A percentile compares a stretch with the other conserved stretches of the same genome.
These are phyloP conservation scores for Xenopus borealis DNA, from an alignment of 2,113 vertebrate species.

Conservation along the genomic window DNA sequence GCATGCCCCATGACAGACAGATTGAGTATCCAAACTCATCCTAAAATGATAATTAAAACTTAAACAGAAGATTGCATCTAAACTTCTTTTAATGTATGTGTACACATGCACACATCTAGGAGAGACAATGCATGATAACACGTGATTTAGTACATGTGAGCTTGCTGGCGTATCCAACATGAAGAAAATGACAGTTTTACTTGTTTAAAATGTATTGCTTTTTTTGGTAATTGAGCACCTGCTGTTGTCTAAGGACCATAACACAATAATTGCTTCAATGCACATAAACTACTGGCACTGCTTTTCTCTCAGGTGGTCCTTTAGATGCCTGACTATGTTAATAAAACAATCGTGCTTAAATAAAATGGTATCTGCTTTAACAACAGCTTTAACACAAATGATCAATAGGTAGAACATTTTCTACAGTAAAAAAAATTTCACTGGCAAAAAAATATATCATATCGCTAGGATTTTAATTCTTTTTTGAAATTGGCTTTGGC, in stretches of 20 bases:
- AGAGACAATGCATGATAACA: too few relatives aligned
- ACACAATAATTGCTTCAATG: background rate
- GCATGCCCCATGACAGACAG: too few relatives aligned
- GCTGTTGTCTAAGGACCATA: background rate
- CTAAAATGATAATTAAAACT: too few relatives aligned
- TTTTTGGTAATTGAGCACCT: background rate
- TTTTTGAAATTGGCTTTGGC: slow-evolving; percentile 12
- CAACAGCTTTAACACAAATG: background rate
- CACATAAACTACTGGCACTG: background rate
- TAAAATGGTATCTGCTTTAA: background rate
- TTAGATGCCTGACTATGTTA: background rate
- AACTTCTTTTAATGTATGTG: too few relatives aligned
- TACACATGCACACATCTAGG: too few relatives aligned
- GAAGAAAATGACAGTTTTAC: background rate
- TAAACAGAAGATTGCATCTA: too few relatives aligned
- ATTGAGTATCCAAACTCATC: too few relatives aligned
- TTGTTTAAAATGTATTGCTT: background rate
- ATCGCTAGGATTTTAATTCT: background rate
- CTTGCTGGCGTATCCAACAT: too few relatives aligned
- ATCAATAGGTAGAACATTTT: background rate
- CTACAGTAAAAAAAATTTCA: too few relatives aligned
- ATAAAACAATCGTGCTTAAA: background rate
- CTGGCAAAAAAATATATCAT: background rate
- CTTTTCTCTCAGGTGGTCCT: background rate
- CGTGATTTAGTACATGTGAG: too few relatives aligned